These are phyloP conservation scores for Torymus texanus DNA, from an alignment of 2,888 invertebrate species.

Conservation along the genomic window DNA sequence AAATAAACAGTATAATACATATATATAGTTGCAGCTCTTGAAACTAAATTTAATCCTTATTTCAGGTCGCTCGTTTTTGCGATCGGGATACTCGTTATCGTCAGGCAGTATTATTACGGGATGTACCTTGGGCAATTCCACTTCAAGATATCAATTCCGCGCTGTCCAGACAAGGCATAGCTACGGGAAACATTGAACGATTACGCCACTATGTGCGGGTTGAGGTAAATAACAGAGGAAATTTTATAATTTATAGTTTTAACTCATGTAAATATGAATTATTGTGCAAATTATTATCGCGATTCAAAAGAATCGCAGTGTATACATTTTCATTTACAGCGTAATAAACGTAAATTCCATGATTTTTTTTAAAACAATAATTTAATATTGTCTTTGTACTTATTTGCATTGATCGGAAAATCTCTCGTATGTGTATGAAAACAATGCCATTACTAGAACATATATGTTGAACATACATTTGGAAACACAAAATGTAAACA, in stretches of 20 bases:
- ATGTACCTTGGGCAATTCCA: constrained; percentile 77
- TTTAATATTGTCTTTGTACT: no score
- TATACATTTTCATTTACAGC: neutral
- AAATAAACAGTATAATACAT: no score
- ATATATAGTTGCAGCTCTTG: no score
- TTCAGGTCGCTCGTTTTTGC: constrained; percentile 73
- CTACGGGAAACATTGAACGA: constrained; percentile 72
- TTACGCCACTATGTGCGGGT: constrained; percentile 73
- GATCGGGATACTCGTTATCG: constrained; percentile 73
- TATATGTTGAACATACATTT: no score
- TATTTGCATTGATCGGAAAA: no score
- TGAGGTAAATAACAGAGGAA: constrained; percentile 67
- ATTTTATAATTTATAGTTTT: constrained; percentile 4
- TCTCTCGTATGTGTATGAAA: no score
- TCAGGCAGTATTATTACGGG: constrained; percentile 74
- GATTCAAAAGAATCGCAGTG: no score
- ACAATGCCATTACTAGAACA: no score
- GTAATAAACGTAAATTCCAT: neutral
- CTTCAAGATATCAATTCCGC: constrained; percentile 75
- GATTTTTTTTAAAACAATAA: neutral
- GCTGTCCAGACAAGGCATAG: constrained; percentile 74
- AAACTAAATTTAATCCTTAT: neutral
- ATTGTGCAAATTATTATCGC: no score
- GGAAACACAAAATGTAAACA: no score
- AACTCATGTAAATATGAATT: neutral